A percentile compares a stretch with the other conserved stretches of the same genome.
Conservation (phyloP, 2,797 vertebrate genomes). For the Girardinus metallicus region DNA sequence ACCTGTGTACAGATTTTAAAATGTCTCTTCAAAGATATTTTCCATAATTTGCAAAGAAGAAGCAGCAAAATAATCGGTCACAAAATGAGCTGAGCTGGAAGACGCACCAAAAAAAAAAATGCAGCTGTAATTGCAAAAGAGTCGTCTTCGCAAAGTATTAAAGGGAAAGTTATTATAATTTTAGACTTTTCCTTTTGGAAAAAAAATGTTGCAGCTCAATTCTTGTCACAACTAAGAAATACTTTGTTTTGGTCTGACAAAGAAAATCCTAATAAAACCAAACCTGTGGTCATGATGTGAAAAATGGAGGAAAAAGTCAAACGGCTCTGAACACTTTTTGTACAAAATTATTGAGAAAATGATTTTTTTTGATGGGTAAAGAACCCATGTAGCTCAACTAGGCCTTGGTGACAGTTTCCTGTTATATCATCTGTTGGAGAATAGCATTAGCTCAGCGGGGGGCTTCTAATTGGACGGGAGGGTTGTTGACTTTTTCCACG, state of each 20-base stretch:
- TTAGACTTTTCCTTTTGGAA: neutral
- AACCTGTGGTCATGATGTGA: neutral
- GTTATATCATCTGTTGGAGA: neutral
- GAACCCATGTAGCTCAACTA: neutral
- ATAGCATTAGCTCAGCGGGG: neutral
- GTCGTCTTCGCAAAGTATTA: neutral
- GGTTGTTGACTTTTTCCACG: neutral
- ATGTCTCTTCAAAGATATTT: too few relatives aligned
- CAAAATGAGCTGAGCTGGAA: neutral
- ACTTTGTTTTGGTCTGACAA: neutral
- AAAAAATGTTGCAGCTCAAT: neutral
- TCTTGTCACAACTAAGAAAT: neutral
- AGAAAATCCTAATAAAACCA: neutral
- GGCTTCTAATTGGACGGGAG: neutral
- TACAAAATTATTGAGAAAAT: neutral
- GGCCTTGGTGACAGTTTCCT: neutral
- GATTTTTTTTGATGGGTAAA: neutral
- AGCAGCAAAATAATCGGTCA: neutral
- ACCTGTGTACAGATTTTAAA: too few relatives aligned
- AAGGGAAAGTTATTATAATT: neutral
- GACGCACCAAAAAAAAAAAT: neutral
- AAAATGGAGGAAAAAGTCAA: neutral
- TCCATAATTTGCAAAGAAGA: neutral
- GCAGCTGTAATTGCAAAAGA: neutral
- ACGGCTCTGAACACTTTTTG: neutral